Conservation (phyloP, 1,140 invertebrate genomes). For the Drosophila paulistorum region DNA sequence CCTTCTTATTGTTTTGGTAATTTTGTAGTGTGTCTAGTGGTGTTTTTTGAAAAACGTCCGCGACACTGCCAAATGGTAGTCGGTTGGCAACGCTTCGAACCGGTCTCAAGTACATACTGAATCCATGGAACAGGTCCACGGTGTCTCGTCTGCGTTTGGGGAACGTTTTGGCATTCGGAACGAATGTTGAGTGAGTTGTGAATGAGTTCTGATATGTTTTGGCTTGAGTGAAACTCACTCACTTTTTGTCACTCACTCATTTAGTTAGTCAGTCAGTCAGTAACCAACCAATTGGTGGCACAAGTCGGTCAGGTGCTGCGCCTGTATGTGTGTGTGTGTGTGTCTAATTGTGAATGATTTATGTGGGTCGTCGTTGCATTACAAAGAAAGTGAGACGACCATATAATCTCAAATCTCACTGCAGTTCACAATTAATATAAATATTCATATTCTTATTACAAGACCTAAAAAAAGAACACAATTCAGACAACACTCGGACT, state of each 20-base stretch:
- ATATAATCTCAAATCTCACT: slow-evolving; percentile 18
- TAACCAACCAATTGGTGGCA: background rate
- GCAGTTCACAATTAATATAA: slow-evolving; percentile 64
- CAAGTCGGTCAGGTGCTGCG: slow-evolving; percentile 55
- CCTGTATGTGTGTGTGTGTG: slow-evolving; percentile 57
- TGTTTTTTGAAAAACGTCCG: slow-evolving; percentile 25
- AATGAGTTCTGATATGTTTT: slow-evolving; percentile 1
- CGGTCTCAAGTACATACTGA: slow-evolving; percentile 59
- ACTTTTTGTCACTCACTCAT: background rate
- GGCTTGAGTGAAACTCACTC: slow-evolving; percentile 32
- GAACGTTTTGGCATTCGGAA: slow-evolving; percentile 41
- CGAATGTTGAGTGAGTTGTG: slow-evolving; percentile 24
- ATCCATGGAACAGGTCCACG: slow-evolving; percentile 63
- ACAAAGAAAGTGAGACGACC: slow-evolving; percentile 54
- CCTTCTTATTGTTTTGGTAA: slow-evolving; percentile 10
- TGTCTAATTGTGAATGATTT: slow-evolving; percentile 80
- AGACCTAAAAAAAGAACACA: slow-evolving; percentile 12
- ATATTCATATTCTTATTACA: slow-evolving; percentile 37
- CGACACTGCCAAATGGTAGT: slow-evolving; percentile 36
- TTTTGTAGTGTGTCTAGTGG: slow-evolving; percentile 1
- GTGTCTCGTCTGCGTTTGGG: slow-evolving; percentile 20
- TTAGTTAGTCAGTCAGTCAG: too few species aligned
- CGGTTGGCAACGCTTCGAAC: slow-evolving; percentile 56
- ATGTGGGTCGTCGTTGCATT: slow-evolving; percentile 70
- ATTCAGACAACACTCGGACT: background rate